Conservation (phyloP, 1,140 invertebrate species). For the Drosophila sproati region DNA sequence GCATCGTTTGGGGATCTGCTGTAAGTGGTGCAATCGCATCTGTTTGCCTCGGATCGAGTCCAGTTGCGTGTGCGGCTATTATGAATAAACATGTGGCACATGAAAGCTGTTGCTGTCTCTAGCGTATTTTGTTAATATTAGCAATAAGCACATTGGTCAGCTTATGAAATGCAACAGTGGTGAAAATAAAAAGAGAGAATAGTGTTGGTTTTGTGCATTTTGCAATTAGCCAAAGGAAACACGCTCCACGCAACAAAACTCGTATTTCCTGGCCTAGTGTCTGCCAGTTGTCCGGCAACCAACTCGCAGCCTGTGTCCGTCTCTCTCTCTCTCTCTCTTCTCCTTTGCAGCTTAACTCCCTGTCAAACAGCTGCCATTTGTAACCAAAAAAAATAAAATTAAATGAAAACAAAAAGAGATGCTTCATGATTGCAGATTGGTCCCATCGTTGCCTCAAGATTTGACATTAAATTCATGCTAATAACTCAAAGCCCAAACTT, state of each 20-base stretch:
- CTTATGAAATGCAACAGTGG: slow-evolving; percentile 38
- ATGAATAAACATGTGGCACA: slow-evolving; percentile 78
- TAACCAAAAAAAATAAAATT: slow-evolving; percentile 13
- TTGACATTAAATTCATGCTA: slow-evolving; percentile 59
- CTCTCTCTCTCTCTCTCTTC: neutral
- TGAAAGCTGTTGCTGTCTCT: slow-evolving; percentile 45
- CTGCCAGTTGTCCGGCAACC: slow-evolving; percentile 36
- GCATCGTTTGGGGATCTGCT: slow-evolving; percentile 34
- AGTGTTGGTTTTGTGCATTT: slow-evolving; percentile 26
- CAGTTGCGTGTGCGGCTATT: slow-evolving; percentile 58
- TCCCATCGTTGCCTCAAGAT: slow-evolving; percentile 59
- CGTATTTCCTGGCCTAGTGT: slow-evolving; percentile 47
- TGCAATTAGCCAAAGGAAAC: slow-evolving; percentile 50
- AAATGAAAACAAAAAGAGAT: slow-evolving; percentile 30
- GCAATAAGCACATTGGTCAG: slow-evolving; percentile 24
- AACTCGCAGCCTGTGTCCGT: slow-evolving; percentile 1
- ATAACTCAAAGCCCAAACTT: slow-evolving; percentile 49
- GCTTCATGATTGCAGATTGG: slow-evolving; percentile 49
- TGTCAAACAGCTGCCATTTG: slow-evolving; percentile 35
- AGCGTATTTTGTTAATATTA: slow-evolving; percentile 51
- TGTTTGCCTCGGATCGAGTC: slow-evolving; percentile 14
- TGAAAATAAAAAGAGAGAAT: slow-evolving; percentile 44
- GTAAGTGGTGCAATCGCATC: slow-evolving; percentile 19
- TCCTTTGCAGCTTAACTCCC: neutral
- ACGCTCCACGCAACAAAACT: slow-evolving; percentile 34